Evolutionary conservation across 2,113 vertebrate genomes (phyloP).

Genomic region (Oreotragus oreotragus): DNA sequence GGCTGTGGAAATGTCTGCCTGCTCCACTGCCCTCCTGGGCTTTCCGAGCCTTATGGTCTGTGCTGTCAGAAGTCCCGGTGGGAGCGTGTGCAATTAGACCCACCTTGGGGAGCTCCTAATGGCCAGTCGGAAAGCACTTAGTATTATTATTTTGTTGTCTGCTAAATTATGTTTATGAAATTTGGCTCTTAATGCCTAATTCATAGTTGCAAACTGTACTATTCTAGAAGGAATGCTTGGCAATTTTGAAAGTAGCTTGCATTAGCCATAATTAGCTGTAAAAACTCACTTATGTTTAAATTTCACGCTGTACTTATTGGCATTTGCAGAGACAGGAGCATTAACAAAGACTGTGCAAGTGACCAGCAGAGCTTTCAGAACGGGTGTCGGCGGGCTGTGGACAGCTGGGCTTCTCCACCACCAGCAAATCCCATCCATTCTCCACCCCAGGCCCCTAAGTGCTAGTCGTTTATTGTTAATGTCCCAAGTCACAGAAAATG

Average conservation of each 20-base stretch:
- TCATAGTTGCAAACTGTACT: not conserved
- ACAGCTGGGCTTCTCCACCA: not conserved
- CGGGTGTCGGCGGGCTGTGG: accelerated
- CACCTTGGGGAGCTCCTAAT: not conserved
- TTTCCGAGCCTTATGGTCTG: not conserved
- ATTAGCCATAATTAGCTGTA: slow-evolving; percentile 12
- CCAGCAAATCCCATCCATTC: not conserved
- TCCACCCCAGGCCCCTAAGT: accelerated
- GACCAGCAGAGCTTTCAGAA: not conserved
- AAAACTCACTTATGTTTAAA: slow-evolving; percentile 36
- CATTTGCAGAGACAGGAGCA: not conserved
- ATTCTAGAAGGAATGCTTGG: not conserved
- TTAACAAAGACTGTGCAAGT: not conserved
- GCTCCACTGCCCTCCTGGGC: not conserved
- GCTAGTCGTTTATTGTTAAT: not conserved
- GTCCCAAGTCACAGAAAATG: not conserved
- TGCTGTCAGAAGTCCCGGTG: not conserved
- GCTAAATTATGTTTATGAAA: slow-evolving; percentile 32
- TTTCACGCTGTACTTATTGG: not conserved
- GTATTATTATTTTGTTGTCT: not conserved
- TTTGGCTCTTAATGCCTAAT: slow-evolving; percentile 16
- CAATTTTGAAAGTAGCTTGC: slow-evolving; percentile 13
- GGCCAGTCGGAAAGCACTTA: not conserved
- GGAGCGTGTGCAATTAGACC: not conserved
- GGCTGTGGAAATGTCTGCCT: not conserved